Evolutionary conservation across 2,113 vertebrate species (phyloP).

Genomic region (Gavialis gangeticus): DNA sequence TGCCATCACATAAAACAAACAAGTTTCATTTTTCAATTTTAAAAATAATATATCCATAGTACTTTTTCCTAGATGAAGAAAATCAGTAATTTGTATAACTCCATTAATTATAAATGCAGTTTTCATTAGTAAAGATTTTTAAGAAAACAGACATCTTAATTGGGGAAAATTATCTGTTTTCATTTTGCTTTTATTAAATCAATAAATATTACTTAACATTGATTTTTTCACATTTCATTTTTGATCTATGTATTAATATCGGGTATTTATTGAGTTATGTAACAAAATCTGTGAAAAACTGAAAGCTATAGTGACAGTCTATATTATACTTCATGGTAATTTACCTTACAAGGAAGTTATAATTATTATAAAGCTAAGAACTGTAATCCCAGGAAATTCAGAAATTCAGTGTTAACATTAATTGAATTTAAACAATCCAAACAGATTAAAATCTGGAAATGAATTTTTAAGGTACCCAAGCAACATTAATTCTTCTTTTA

Average conservation of each 20-base stretch:
- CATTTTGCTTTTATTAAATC: not conserved
- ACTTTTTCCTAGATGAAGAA: not conserved
- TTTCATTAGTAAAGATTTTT: slow-evolving; percentile 9
- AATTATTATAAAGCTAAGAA: not conserved
- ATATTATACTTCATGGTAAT: not conserved
- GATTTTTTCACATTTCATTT: slow-evolving; percentile 3
- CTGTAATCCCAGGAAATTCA: not conserved
- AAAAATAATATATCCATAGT: not conserved
- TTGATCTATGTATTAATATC: not conserved
- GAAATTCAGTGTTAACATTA: not conserved
- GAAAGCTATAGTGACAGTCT: not conserved
- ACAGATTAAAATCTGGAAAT: not conserved
- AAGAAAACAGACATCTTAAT: not conserved
- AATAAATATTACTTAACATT: not conserved
- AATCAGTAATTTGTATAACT: not conserved
- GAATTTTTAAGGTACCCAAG: not conserved
- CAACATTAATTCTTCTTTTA: not conserved
- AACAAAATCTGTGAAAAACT: not conserved
- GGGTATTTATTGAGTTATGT: not conserved
- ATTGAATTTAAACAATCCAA: not conserved
- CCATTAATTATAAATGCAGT: not conserved
- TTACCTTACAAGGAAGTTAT: not conserved
- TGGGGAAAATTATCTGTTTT: not conserved
- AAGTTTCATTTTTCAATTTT: slow-evolving; percentile 27
- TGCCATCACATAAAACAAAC: slow-evolving; percentile 36